These are phyloP conservation scores for Heterochromis multidens DNA, from an alignment of 2,113 vertebrate genomes.

Conservation along the genomic window DNA sequence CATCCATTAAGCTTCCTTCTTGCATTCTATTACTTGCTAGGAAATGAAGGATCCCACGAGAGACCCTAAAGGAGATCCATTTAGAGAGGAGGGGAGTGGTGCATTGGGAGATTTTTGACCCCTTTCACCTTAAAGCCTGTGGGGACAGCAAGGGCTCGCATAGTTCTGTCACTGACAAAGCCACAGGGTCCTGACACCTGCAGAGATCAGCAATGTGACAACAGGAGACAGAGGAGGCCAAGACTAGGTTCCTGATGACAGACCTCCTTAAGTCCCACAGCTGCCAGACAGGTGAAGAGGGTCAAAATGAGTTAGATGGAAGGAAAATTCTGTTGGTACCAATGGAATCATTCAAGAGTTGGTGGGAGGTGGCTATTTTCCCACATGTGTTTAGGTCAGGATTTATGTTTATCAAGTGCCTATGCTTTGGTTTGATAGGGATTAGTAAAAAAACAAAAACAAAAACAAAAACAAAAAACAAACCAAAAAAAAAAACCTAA, in stretches of 20 bases:
- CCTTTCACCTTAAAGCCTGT: constrained; percentile 34
- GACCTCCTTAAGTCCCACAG: constrained; percentile 22
- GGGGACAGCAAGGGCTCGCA: constrained; percentile 27
- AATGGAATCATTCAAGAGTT: not conserved
- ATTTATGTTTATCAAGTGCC: not conserved
- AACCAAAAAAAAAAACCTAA: not conserved
- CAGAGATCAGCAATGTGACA: constrained; percentile 38
- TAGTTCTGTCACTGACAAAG: constrained; percentile 34
- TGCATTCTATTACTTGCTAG: constrained; percentile 47
- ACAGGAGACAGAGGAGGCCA: constrained; percentile 27
- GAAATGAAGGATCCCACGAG: constrained; percentile 58
- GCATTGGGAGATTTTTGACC: constrained; percentile 49
- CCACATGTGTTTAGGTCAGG: not conserved
- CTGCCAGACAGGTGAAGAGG: constrained; percentile 19
- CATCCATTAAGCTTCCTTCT: constrained; percentile 50
- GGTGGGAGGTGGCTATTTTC: not conserved
- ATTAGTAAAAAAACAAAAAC: not conserved
- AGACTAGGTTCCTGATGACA: constrained; percentile 38
- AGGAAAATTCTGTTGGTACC: not conserved
- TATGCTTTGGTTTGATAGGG: not conserved
- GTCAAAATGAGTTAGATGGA: not conserved
- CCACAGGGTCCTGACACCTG: constrained; percentile 52
- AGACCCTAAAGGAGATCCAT: constrained; percentile 55
- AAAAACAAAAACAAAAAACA: not conserved
- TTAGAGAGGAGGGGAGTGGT: constrained; percentile 33